These are phyloP conservation scores for Falcunculus frontatus DNA, from an alignment of 2,113 vertebrate genomes.

Conservation along the genomic window DNA sequence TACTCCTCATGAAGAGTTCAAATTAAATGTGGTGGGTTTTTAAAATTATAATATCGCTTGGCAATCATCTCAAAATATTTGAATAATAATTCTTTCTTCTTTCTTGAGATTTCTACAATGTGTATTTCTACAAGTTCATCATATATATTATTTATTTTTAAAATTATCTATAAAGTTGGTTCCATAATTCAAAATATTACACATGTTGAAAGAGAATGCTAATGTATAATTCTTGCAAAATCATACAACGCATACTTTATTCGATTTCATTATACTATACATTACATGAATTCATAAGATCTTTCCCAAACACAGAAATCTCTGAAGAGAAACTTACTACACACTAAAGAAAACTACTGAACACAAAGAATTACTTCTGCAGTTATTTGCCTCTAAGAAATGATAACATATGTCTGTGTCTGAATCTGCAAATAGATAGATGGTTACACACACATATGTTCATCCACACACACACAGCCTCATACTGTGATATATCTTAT, in stretches of 20 bases:
- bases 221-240: neutral
- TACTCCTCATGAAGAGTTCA: neutral
- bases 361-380: slow-evolving; percentile 48
- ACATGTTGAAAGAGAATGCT: neutral
- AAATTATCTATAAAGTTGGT: neutral
- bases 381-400: slow-evolving; percentile 51
- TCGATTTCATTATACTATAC: slow-evolving; percentile 19
- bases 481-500: slow-evolving; percentile 44
- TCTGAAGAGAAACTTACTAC: slow-evolving; percentile 16
- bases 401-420: slow-evolving; percentile 58
- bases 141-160: neutral
- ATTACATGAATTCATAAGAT: neutral
- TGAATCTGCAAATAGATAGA: slow-evolving; percentile 52
- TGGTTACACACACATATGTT: slow-evolving; percentile 60
- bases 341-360: slow-evolving; percentile 19
- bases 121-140: neutral
- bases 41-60: slow-evolving; percentile 1
- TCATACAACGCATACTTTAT: slow-evolving; percentile 1
- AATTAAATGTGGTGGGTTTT: slow-evolving; percentile 26
- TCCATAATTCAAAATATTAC: neutral
- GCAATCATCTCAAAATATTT: neutral
- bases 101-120: neutral
- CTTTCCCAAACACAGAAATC: slow-evolving; percentile 7
- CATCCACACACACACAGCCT: slow-evolving; percentile 34
- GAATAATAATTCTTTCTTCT: neutral